Evolutionary conservation across 2,113 vertebrate species (phyloP), one percentile per base, ranked within the genome.

Genomic region (Microtus ochrogaster): DNA sequence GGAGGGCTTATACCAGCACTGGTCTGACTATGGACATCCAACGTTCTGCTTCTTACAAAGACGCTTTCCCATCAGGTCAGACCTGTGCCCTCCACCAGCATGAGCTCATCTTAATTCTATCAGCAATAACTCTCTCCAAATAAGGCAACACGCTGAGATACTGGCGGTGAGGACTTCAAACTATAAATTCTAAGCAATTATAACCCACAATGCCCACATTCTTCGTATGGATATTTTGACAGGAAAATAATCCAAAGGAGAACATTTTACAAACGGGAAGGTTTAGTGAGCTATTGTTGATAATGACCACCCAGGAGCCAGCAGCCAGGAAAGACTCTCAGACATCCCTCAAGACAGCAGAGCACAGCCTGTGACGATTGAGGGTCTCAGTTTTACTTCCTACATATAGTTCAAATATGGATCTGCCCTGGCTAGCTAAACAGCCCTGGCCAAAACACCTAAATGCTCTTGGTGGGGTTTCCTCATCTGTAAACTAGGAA

Each of bases 201-300:
- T 2, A 84, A 84, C 19, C 41, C 65, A 76, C n/a, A 28, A 85
- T 28, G 86, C 28, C 66, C n/a, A 66, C 12, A 77, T 89, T 92
- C 47, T 61, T 30, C 19, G 72, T 63, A 76, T 24, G 63, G 11
- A 72, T 58, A 70, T 84, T 63, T 66, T 66, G 19, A 12, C 72
- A 95, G n/a, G 83, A 89, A 95, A 91, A 84, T 79, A 84, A 92
- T 47, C 36, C 47, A 58, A 95, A 93, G 19, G 77, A 24, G 3
- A 94, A 78, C 92, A 47, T 5, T 41, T 66, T 72, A 86, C 33
- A n/a, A 33, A 61, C 9, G 41, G 55, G 88, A 97, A 86, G 39
- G 11, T 72, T 89, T 13, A 83, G 28, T 26, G 77, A 24, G 24
- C 52, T 19, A 26, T 7, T 55, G 19, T 33, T 84, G 66, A 52